phyloP scores from a whole-genome alignment of 2,797 vertebrate species.

The Phoebastria nigripes region DNA sequence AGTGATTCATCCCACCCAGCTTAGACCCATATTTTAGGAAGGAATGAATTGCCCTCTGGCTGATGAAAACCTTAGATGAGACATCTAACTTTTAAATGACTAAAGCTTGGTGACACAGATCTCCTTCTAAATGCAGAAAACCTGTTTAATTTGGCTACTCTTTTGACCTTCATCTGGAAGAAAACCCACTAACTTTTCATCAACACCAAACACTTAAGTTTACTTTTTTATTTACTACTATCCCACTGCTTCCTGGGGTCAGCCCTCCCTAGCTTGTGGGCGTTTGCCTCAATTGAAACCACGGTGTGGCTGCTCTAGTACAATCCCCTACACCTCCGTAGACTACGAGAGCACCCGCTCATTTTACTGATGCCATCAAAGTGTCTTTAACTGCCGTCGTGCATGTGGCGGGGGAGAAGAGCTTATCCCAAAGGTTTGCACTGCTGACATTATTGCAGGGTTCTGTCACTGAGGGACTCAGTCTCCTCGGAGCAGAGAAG shows the following conservation, averaged over 20 bases:
- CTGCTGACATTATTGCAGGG: neutral
- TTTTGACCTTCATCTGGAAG: neutral
- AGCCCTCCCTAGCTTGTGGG: neutral
- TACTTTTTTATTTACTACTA: neutral
- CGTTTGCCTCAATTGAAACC: neutral
- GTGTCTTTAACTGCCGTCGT: neutral
- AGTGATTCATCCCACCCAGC: slow-evolving; percentile 33
- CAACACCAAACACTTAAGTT: neutral
- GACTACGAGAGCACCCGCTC: accelerated
- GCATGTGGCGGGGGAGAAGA: neutral
- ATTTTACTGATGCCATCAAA: neutral
- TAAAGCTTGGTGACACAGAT: slow-evolving; percentile 26
- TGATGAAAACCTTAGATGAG: slow-evolving; percentile 34
- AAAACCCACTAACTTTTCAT: neutral
- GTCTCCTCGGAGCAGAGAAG: neutral
- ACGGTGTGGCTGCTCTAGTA: neutral
- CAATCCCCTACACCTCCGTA: neutral
- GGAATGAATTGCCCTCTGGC: neutral
- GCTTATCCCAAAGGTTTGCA: neutral
- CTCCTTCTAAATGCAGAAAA: slow-evolving; percentile 22
- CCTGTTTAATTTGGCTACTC: neutral
- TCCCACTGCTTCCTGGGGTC: neutral
- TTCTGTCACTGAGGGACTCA: neutral
- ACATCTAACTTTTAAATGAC: slow-evolving; percentile 5
- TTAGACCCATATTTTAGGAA: slow-evolving; percentile 20